Evolutionary conservation across 2,797 vertebrate species (phyloP), one percentile per base, ranked within the genome.

Genomic region (Zenarchopterus dispar): DNA sequence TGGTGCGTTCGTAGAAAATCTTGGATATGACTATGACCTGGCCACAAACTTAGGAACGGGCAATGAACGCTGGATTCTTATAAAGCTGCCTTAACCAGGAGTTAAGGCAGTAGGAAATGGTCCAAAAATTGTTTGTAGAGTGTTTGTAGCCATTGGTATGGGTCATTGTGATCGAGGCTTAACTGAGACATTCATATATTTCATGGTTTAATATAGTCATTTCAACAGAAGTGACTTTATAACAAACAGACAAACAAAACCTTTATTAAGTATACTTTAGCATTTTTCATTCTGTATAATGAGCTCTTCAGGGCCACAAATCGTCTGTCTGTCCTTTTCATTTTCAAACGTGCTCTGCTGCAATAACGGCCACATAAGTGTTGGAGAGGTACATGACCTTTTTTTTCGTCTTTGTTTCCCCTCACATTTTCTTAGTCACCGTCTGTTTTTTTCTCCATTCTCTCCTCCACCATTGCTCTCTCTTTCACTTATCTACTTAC

Each of bases 331-430:
- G 2, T 56, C 42, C 41, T 41, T 71, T 53, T 73, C 31, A 23
- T 13, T 62, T 19, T 56, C 23, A 53, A 53, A 65, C 56, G 62
- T 62, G 56, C 74, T 64, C 56, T 45, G 55, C 69, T 54, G 45
- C 28, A 59, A 21, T 52, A 65, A 56, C 76, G 47, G 36, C 60
- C 36, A 41, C 33, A 18, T 43, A 39, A 48, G 55, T 55, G 64
- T 18, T 15, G 16, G 23, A 56, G 55, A 21, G 24, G 23, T 48
- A 56, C 64, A 74, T 46, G 42, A 64, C 58, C 4, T 62, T 42
- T 41, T 63, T 9, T 79, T 23, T 4, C 57, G 16, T 41, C 5
- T 54, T 48, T 41, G 24, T 47, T 49, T 60, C 5, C 13, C 46
- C 4, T 4, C 11, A 2, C 3, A 15, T 22, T 47, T 45, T 39